Evolutionary conservation across 2,888 invertebrate genomes (phyloP), one percentile per base, ranked within the genome.

Genomic region (Apamea epomidion): DNA sequence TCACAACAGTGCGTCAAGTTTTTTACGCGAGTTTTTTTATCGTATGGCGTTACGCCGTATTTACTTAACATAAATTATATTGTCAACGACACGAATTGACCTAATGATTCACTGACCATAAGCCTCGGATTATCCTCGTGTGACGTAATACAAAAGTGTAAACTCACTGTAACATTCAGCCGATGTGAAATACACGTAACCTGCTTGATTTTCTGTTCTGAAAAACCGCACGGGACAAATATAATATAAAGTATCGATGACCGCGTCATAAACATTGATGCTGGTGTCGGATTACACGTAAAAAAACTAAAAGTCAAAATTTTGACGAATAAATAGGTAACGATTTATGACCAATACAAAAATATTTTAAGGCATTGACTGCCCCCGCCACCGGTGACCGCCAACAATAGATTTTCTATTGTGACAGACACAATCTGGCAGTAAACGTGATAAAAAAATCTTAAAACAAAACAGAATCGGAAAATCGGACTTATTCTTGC

Each of bases 31-130:
- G 62, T 83, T 85, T 89, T 91, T 92, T 92, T 92, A 91, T 82
- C 88, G 90, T 92, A 88, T 87, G 86, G 76, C 89, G 90, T 90
- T 90, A 92, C 91, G 91, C 91, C 83, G 88, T 92, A 91, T 95
- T 94, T 94, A 93, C 92, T 93, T 95, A 94, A 91, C 95, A 95
- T 92, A 94, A 92, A 94, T 95, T 93, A 94, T 92, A 94, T 96
- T 95, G 96, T 95, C 95, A 95, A 95, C 95, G 95, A 94, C 94
- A 93, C 91, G 91, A 92, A 93, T 95, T 95, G 96, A 96, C 96
- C 96, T 94, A 96, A 95, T 96, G 96, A 96, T 95, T 96, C 96
- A 96, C 92, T 95, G 93, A 93, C 95, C 95, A 95, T 94, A 95
- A 94, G 93, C 94, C 92, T 92, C 89, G 86, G 91, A 91, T 96